Percentiles rank a stretch among this genome's conserved stretches.
Conservation (phyloP, 2,797 vertebrate species). For the Meda fulgida region DNA sequence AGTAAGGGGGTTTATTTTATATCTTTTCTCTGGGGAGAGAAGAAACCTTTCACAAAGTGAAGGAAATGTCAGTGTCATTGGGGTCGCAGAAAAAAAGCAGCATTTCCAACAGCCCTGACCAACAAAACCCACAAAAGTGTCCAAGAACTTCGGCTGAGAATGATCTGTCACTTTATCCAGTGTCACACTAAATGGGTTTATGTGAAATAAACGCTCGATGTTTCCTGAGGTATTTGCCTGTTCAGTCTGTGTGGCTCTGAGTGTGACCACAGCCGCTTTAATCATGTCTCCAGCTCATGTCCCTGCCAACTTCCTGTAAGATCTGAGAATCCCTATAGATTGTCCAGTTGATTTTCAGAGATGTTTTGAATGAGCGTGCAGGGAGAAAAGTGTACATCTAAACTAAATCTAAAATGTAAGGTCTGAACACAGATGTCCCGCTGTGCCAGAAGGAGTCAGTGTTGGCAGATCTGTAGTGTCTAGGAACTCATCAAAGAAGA, state of each 20-base stretch:
- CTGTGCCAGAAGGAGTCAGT: constrained; percentile 14
- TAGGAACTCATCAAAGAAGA: background rate
- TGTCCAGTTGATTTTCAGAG: background rate
- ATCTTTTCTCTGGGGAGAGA: constrained; percentile 56
- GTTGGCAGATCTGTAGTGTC: background rate
- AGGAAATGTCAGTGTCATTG: constrained; percentile 47
- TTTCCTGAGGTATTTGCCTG: constrained; percentile 69
- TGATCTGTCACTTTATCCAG: constrained; percentile 74
- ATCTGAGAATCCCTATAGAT: constrained; percentile 45
- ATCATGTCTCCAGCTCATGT: constrained; percentile 71
- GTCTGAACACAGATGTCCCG: constrained; percentile 25
- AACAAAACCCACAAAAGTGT: constrained; percentile 50
- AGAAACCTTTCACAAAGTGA: constrained; percentile 44
- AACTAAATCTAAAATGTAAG: constrained; percentile 21
- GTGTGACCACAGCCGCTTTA: constrained; percentile 63
- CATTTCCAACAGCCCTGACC: constrained; percentile 70
- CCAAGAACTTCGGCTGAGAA: constrained; percentile 61
- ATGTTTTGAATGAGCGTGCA: background rate
- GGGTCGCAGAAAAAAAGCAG: constrained; percentile 54
- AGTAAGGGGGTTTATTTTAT: constrained; percentile 53
- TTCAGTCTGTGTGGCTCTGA: constrained; percentile 59
- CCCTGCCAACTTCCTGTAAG: constrained; percentile 65
- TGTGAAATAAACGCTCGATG: constrained; percentile 71
- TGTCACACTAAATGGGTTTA: constrained; percentile 78
- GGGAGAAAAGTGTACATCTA: constrained; percentile 6